Base-by-base conservation (phyloP, 2,797 vertebrate genomes). In the Artibeus jamaicensis region DNA sequence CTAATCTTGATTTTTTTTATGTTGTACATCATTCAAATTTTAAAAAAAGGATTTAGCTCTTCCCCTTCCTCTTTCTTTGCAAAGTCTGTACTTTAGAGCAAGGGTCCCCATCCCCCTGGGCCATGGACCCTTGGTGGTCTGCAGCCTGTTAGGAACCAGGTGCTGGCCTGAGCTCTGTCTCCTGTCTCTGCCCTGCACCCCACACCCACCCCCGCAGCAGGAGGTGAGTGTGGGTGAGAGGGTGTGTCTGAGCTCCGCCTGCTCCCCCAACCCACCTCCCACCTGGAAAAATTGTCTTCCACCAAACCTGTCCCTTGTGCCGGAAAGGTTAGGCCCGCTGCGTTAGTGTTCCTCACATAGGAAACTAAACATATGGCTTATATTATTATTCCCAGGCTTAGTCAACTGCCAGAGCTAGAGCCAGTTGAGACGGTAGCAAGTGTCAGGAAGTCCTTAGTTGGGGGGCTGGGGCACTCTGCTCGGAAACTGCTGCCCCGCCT, bases 301-400 rank as follows among this genome's bases (percentile, higher is more conserved):
- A 11, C 59, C 22, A 62, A 62, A 62, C 59, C 26, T 62, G 29
- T 32, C 59, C 26, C 59, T 62, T 26, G 26, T 29, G 59, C 59
- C 11, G 12, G 32, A 32, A 62, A 29, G 59, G 29, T 62, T 12
- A 21, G 59, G 59, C 59, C 59, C 2, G 26, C 59, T 62, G 59
- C 86, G 86, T 93, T n/a, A 77, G 44, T 86, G 39, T 95, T 94
- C 94, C 67, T 94, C 84, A 59, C 76, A 82, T 86, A 71, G 89
- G 73, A 94, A 92, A 84, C 50, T 70, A 84, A 94, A 84, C 94
- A 93, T 94, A 94, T 77, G 84, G 89, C 50, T 82, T 68, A n/a
- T 95, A 70, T 85, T 79, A 68, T 96, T 93, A 68, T 85, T 96
- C 84, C 91, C 48, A 34, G 79, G 62, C 67, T 97, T 86, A 91